A percentile compares a stretch with the other conserved stretches of the same genome.
These are phyloP conservation scores for Macaria liturata DNA, from an alignment of 2,888 invertebrate genomes.

Conservation along the genomic window DNA sequence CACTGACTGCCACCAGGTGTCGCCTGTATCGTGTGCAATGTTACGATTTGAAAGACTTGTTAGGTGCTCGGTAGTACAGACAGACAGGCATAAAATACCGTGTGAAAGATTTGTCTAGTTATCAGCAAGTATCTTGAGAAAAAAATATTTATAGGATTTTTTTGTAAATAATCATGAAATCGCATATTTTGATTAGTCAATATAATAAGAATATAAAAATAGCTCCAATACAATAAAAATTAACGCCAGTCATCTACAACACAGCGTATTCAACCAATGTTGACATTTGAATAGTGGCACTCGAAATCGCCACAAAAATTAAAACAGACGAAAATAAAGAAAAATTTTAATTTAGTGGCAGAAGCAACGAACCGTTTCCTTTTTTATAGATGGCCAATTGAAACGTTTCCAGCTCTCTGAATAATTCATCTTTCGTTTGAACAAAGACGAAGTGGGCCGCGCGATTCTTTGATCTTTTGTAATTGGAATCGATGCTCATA, in stretches of 20 bases:
- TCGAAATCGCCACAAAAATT: constrained; percentile 50
- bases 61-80: no score
- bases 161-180: no score
- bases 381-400: constrained; percentile 83
- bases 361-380: constrained; percentile 81
- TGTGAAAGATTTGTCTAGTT: no score
- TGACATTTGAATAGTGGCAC: constrained; percentile 2
- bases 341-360: constrained; percentile 79
- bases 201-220: no score
- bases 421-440: constrained; percentile 84
- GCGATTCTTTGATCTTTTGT: constrained; percentile 84
- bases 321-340: constrained; percentile 74
- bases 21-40: constrained; percentile 62
- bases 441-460: constrained; percentile 83
- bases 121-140: no score
- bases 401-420: constrained; percentile 83
- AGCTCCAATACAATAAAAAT: no score
- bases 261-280: background rate
- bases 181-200: no score
- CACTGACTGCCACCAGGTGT: constrained; percentile 68
- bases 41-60: no score
- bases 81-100: no score
- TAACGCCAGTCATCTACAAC: background rate
- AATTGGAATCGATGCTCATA: constrained; percentile 84
- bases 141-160: no score